Evolutionary conservation across 2,888 invertebrate genomes (phyloP), one percentile per base, ranked within the genome.

Genomic region (Selenia dentaria): DNA sequence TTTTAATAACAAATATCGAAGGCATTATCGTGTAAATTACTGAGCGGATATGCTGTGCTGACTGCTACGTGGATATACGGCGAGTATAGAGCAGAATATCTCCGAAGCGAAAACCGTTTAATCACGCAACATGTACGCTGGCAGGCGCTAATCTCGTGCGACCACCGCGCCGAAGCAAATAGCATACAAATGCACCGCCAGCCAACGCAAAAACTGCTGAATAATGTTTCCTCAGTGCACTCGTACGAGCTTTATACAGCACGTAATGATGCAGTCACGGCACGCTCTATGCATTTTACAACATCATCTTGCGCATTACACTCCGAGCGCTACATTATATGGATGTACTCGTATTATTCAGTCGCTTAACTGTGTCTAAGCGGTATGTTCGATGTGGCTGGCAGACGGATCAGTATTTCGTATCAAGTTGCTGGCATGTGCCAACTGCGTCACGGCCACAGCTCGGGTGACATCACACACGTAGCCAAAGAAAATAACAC

Each of bases 141-240:
- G 70, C 70, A 75, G 74, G 71, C 78, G 78, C 83, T 84, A 83
- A 87, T 86, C 81, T 83, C 77, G 73, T 76, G 70, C 77, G 74
- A 71, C 76, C 74, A 68, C 66, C 79, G 75, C 78, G 75, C 78
- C 76, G 74, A 70, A 81, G 80, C 83, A 84, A 78, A 86, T 81
- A 79, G 82, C 83, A 86, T 85, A 86, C 83, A 85, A 87, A 87
- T 84, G 80, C 73, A 71, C 78, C 78, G 70, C 65, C 69, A 69
- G 70, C 63, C 67, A 63, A 60, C 57, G 78, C 74, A 86, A 85
- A 86, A 86, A 87, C 77, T 81, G 81, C 83, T 83, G 83, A 83
- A 80, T 84, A 85, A 87, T 79, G 79, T 79, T 74, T 76, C 74
- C 73, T 74, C 72, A 62, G 72, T 76, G 70, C 72, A 75, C 67